phyloP scores from a whole-genome alignment of 2,888 invertebrate species.

The Caenorhabditis plicata region DNA sequence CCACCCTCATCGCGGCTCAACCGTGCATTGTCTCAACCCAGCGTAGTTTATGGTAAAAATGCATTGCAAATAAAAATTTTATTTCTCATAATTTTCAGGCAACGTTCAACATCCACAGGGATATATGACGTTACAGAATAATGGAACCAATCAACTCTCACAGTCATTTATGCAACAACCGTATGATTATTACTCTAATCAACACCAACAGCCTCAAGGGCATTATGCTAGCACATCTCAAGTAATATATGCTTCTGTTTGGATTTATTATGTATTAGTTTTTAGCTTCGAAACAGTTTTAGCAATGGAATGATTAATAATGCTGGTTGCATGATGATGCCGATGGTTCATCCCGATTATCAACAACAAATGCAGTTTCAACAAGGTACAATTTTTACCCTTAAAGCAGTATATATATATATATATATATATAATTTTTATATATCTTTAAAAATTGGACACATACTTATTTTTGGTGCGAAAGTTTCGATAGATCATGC shows the following conservation, averaged over 20 bases:
- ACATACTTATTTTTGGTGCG: too few species aligned
- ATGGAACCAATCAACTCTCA: too few species aligned
- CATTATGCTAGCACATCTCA: conserved; percentile 30
- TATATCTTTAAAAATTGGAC: too few species aligned
- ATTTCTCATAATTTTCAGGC: conserved; percentile 9
- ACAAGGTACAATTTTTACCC: conserved; percentile 5
- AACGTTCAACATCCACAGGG: conserved; percentile 33
- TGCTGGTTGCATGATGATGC: conserved; percentile 18
- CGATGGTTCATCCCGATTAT: conserved; percentile 22
- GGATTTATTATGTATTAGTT: background rate
- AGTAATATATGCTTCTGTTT: conserved; percentile 1
- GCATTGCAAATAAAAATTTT: background rate
- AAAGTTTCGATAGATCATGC: too few species aligned
- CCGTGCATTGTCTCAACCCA: conserved; percentile 43
- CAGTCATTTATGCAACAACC: too few species aligned
- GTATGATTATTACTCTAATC: conserved; percentile 30
- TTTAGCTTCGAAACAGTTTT: conserved; percentile 44
- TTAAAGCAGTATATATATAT: too few species aligned
- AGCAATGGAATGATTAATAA: conserved; percentile 54
- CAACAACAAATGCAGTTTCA: conserved; percentile 28
- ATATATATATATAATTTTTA: too few species aligned
- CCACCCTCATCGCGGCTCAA: conserved; percentile 28
- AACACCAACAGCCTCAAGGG: conserved; percentile 25
- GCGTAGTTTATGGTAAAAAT: conserved; percentile 45
- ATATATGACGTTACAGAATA: too few species aligned